Evolutionary conservation across 2,797 vertebrate species (phyloP).

Genomic region (Pteronotus mesoamericanus): DNA sequence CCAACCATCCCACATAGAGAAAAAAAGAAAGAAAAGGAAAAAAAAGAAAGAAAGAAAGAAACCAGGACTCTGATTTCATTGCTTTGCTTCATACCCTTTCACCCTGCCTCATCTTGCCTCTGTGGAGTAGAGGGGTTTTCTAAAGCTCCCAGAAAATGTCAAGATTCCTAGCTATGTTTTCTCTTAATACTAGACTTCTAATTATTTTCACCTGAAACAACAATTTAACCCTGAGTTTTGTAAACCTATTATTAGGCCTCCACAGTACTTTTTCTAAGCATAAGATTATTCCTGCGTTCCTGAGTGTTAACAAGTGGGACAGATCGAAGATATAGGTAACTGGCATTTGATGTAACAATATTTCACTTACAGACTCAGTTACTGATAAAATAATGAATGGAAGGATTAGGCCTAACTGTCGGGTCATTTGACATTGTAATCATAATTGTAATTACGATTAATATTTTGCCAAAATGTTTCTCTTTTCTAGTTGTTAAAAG

Average conservation of each 20-base stretch:
- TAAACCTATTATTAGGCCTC: background rate
- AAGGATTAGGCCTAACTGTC: background rate
- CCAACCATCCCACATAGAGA: too few relatives aligned
- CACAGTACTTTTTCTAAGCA: constrained; percentile 13
- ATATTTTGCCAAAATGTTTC: constrained; percentile 66
- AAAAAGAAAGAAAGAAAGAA: too few relatives aligned
- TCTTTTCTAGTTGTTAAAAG: constrained; percentile 91
- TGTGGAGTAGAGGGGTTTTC: background rate
- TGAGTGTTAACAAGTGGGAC: background rate
- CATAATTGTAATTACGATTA: constrained; percentile 37
- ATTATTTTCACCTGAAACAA: constrained; percentile 42
- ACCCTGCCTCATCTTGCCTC: background rate
- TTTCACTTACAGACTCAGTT: background rate
- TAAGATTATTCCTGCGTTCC: background rate
- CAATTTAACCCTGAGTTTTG: background rate
- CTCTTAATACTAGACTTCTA: background rate
- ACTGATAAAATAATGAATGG: background rate
- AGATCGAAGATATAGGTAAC: background rate
- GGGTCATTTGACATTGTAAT: background rate
- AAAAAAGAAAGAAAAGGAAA: too few relatives aligned
- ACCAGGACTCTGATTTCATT: background rate
- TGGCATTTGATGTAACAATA: background rate
- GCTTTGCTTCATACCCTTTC: background rate
- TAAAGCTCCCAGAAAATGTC: background rate
- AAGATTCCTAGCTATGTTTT: background rate